phyloP scores from a whole-genome alignment of 23 tunicate species.

The Corella eumyota region DNA sequence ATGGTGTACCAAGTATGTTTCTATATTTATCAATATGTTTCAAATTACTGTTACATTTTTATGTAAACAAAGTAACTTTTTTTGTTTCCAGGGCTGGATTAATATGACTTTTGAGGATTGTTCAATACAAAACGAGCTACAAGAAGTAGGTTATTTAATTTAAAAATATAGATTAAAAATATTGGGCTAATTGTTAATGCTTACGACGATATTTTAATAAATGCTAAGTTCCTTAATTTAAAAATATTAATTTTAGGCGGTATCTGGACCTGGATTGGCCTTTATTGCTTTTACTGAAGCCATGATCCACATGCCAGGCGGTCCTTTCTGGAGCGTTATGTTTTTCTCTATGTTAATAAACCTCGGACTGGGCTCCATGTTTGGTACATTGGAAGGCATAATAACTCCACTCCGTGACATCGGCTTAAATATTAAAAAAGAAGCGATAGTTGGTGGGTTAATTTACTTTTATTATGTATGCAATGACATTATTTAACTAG shows the following conservation, averaged over 20 bases:
- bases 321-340: conserved; percentile 88
- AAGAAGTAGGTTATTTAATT: too few species aligned
- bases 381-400: conserved; percentile 93
- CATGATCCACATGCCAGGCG: conserved; percentile 85
- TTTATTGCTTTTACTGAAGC: conserved; percentile 99
- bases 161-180: too few species aligned
- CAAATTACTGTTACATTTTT: too few species aligned
- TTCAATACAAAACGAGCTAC: too few species aligned
- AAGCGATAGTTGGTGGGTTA: conserved; percentile 54
- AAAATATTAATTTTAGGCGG: too few species aligned
- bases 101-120: too few species aligned
- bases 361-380: conserved; percentile 91
- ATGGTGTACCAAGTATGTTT: conserved; percentile 10
- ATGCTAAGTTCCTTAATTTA: too few species aligned
- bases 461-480: neutral
- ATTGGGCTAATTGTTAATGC: too few species aligned
- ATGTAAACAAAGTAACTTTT: too few species aligned
- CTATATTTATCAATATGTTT: too few species aligned
- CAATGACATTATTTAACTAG: neutral
- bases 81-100: too few species aligned
- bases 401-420: conserved; percentile 80
- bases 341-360: conserved; percentile 90
- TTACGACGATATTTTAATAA: too few species aligned
- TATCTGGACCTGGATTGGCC: conserved; percentile 92
- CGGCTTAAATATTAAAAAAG: conserved; percentile 66